These are phyloP conservation scores for Amphipoea lucens DNA, from an alignment of 2,888 invertebrate species.

Conservation along the genomic window DNA sequence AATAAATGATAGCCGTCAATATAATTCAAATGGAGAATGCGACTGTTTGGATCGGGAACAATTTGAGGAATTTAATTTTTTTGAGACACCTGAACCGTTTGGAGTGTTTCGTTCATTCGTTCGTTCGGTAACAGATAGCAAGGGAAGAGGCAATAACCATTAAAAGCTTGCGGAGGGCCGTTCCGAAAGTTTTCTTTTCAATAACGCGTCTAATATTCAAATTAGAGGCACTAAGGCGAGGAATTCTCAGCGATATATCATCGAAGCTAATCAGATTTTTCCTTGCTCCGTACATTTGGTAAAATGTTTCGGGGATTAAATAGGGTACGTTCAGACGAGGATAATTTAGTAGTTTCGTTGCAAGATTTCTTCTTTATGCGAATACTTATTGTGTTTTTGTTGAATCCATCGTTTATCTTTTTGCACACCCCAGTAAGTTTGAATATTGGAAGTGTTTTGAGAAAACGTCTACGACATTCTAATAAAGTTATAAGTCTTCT, in stretches of 20 bases:
- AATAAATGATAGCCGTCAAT: constrained; percentile 82
- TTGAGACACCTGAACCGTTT: constrained; percentile 73
- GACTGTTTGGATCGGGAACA: constrained; percentile 40
- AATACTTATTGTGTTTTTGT: constrained; percentile 64
- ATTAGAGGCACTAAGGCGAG: constrained; percentile 88
- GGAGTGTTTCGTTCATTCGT: constrained; percentile 66
- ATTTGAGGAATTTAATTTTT: constrained; percentile 60
- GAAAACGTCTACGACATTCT: constrained; percentile 15
- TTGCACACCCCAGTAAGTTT: constrained; percentile 32
- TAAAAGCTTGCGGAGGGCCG: constrained; percentile 87
- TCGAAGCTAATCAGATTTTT: constrained; percentile 87
- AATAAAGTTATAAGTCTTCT: constrained; percentile 16
- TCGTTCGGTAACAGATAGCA: constrained; percentile 75
- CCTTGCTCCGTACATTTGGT: constrained; percentile 80
- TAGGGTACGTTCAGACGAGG: constrained; percentile 73
- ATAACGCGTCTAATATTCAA: constrained; percentile 91
- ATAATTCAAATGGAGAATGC: constrained; percentile 63
- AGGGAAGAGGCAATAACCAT: constrained; percentile 88
- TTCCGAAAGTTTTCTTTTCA: constrained; percentile 89
- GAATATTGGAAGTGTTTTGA: constrained; percentile 35
- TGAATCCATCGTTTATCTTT: constrained; percentile 55
- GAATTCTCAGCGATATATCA: constrained; percentile 88
- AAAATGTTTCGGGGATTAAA: constrained; percentile 83
- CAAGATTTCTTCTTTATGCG: constrained; percentile 68
- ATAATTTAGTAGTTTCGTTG: constrained; percentile 76